Evolutionary conservation across 2,888 invertebrate species (phyloP).

Genomic region (Phania funesta): DNA sequence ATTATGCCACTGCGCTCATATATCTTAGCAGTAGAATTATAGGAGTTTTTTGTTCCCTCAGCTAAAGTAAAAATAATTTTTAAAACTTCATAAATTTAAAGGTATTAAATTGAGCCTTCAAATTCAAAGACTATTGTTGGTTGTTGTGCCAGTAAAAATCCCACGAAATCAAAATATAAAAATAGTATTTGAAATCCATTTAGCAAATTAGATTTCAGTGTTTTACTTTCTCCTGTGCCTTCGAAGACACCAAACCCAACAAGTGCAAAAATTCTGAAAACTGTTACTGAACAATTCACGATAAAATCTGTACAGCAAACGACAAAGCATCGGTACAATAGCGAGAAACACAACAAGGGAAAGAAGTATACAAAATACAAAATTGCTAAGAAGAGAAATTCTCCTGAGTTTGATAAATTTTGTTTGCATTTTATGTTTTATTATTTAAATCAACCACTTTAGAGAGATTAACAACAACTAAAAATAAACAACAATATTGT

Average conservation of each 20-base stretch:
- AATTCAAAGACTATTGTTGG: background rate
- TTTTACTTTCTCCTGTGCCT: background rate
- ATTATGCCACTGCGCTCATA: too few species aligned
- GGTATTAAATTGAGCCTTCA: background rate
- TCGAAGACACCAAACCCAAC: background rate
- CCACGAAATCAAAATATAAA: background rate
- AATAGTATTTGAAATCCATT: conserved; percentile 7
- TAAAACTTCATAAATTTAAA: background rate
- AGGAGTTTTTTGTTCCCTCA: too few species aligned
- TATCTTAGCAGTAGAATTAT: too few species aligned
- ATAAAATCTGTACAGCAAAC: background rate
- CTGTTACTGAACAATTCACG: conserved; percentile 1
- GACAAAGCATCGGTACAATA: background rate
- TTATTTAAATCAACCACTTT: too few species aligned
- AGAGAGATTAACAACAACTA: background rate
- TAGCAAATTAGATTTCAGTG: conserved; percentile 36
- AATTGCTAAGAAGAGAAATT: background rate
- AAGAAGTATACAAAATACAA: background rate
- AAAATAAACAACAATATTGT: background rate
- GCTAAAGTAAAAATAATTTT: too few species aligned
- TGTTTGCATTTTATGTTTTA: too few species aligned
- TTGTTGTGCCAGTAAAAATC: background rate
- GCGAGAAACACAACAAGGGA: background rate
- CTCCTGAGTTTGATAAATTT: conserved; percentile 21
- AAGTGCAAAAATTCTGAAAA: background rate